Evolutionary conservation across 2,113 vertebrate genomes (phyloP).

Genomic region (Myrmecophaga tridactyla): DNA sequence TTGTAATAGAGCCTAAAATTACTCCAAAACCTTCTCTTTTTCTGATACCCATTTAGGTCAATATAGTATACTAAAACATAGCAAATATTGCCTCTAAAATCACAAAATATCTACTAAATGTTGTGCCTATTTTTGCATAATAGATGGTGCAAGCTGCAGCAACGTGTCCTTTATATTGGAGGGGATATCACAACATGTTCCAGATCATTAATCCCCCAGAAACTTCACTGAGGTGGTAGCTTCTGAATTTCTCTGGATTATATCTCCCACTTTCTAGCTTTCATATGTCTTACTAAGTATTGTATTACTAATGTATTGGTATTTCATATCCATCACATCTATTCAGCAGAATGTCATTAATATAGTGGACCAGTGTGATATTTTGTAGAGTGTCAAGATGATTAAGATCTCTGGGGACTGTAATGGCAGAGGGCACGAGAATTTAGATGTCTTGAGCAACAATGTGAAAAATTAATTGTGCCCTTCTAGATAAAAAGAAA

Average conservation of each 20-base stretch:
- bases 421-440: not conserved
- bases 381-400: not conserved
- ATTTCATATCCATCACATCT: not conserved
- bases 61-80: not conserved
- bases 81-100: not conserved
- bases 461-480: not conserved
- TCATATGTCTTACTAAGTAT: not conserved
- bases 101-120: rapidly evolving
- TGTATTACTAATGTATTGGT: not conserved
- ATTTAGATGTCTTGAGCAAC: not conserved
- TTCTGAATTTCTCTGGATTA: not conserved
- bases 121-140: not conserved
- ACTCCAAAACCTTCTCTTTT: not conserved
- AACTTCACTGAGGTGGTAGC: not conserved
- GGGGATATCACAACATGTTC: not conserved
- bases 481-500: not conserved
- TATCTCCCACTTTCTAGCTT: not conserved
- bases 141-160: not conserved
- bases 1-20: not conserved
- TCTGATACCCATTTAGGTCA: not conserved
- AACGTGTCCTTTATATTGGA: not conserved
- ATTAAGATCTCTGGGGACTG: not conserved
- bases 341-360: not conserved
- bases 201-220: not conserved
- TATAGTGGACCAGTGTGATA: not conserved